These are phyloP conservation scores for Melinaea menophilus DNA, from an alignment of 2,888 invertebrate genomes.

Conservation along the genomic window DNA sequence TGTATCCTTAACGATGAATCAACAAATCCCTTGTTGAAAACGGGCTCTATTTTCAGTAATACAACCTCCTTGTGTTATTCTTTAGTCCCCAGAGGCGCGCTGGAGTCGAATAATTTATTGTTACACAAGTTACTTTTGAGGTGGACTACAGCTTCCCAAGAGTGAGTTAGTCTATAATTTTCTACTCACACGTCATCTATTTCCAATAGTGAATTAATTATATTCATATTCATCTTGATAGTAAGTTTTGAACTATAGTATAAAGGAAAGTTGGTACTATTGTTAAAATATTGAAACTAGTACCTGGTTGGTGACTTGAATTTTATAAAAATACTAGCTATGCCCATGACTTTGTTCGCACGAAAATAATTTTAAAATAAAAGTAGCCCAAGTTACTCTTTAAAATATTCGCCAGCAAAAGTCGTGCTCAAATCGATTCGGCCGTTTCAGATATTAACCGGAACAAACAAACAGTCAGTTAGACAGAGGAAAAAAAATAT, in stretches of 20 bases:
- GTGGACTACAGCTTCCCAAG: slow-evolving; percentile 47
- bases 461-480: too few relatives aligned
- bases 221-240: not conserved
- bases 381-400: too few relatives aligned
- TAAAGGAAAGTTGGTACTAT: not conserved
- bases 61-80: slow-evolving; percentile 59
- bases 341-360: too few relatives aligned
- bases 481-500: too few relatives aligned
- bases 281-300: too few relatives aligned
- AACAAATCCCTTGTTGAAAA: slow-evolving; percentile 30
- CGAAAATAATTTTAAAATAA: too few relatives aligned
- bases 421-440: too few relatives aligned
- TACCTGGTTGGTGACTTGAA: too few relatives aligned
- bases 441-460: too few relatives aligned
- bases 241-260: not conserved
- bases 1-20: slow-evolving; percentile 23
- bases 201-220: slow-evolving; percentile 7
- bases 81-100: slow-evolving; percentile 45
- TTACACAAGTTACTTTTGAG: slow-evolving; percentile 62
- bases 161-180: slow-evolving; percentile 30
- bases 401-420: too few relatives aligned
- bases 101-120: slow-evolving; percentile 65
- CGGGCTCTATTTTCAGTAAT: slow-evolving; percentile 49
- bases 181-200: slow-evolving; percentile 23
- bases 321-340: too few relatives aligned